Evolutionary conservation across 2,797 vertebrate genomes (phyloP), one percentile per base, ranked within the genome.

Genomic region (Champsocephalus esox): DNA sequence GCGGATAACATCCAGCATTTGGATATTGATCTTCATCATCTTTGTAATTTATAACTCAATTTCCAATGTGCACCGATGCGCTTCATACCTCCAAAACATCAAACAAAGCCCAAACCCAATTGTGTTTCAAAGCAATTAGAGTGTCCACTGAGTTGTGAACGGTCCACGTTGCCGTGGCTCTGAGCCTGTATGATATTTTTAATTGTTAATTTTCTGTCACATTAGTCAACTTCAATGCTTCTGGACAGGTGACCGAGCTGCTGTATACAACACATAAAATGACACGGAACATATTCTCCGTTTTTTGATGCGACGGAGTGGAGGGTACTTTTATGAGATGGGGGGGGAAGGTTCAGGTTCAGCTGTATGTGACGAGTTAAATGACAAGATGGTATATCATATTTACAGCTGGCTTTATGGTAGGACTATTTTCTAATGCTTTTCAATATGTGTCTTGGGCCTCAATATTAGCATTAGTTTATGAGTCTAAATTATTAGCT

Each of bases 191-290:
- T 88, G 88, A 91, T 89, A 84, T 88, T 92, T 91, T 92, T 94
- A 93, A 94, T 94, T 94, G 92, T 93, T 92, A 83, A 90, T 93
- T 94, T 93, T 93, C 90, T 93, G 89, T 93, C 92, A 91, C 91
- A 92, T 93, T 92, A 92, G 89, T 90, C 88, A 90, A 89, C 90
- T 90, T 90, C 71, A 77, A 67, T 70, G 84, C 76, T 66, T 76
- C 75, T 81, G 88, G 92, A 89, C 90, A 91, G 90, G 92, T 92
- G 92, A 91, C 80, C 28, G 70, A 75, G 80, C 78, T 81, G 62
- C 73, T 62, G 60, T 54, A 66, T 83, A 57, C 79, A 43, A 80
- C 63, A 17, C 70, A 67, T 85, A 66, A 79, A 87, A 73, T 21
- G 61, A 82, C 74, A 61, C 59, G 0, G 55, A 75, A 64, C 77